A percentile compares a stretch with the other conserved stretches of the same genome.
phyloP scores from a whole-genome alignment of 2,113 vertebrate species.

The Alligator mississippiensis region DNA sequence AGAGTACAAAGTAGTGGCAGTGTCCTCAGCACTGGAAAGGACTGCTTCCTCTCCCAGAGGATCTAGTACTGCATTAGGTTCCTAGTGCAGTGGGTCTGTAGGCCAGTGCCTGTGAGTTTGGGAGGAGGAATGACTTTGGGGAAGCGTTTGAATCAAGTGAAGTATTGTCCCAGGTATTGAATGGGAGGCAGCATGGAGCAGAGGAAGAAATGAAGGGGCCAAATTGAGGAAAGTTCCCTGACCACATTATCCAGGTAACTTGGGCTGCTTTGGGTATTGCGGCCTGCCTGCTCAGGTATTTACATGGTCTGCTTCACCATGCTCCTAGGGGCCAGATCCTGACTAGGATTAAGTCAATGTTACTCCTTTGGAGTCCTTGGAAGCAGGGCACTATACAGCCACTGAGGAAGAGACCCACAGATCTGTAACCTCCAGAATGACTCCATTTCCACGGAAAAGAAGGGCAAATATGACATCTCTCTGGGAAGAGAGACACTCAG shows the following conservation, averaged over 20 bases:
- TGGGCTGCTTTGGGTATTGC: background rate
- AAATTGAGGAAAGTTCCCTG: fast-evolving
- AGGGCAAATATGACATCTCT: background rate
- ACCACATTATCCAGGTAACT: background rate
- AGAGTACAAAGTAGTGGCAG: no score
- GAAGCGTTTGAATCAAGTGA: background rate
- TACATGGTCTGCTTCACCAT: background rate
- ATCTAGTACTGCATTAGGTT: background rate
- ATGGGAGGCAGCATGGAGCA: no score
- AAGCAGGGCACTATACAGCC: background rate
- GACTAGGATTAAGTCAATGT: background rate
- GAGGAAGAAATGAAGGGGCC: background rate
- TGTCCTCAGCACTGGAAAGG: background rate
- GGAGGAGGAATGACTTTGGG: no score
- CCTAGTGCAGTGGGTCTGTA: fast-evolving
- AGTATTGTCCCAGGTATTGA: fast-evolving
- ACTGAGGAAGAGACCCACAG: background rate
- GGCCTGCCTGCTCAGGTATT: background rate
- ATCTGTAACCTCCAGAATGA: background rate
- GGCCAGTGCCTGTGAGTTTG: background rate
- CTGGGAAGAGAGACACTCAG: background rate
- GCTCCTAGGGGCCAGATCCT: background rate
- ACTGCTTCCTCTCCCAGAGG: background rate
- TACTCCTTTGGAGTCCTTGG: background rate
- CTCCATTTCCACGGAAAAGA: fast-evolving